Base-by-base conservation (phyloP, 2,797 vertebrate species). In the Triplophysa bombifrons region DNA sequence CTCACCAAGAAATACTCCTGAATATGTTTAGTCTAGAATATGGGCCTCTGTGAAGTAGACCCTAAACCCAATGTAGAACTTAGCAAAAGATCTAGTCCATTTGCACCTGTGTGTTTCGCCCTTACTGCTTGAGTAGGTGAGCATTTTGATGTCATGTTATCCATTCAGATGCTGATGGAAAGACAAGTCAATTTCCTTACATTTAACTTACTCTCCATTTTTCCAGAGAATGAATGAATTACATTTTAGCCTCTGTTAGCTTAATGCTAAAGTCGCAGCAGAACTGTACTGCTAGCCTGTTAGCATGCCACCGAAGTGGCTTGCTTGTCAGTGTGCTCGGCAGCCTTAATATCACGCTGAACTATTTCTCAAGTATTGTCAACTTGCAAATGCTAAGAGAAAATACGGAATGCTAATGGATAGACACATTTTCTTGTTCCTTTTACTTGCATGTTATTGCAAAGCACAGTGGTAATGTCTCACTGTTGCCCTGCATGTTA, bases 311-410 rank as follows among this genome's bases (percentile, higher is more conserved):
- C 89, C 89, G 93, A 93, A 94, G 93, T 96, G 91, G 90, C 95
- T 93, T 96, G 95, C 95, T 95, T 96, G 94, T 91, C 92, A 93
- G 93, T 95, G 90, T 95, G 93, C 93, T 96, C 94, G 91, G 90
- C 93, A 94, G 92, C 90, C 85, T 89, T 92, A 91, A 93, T 95
- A 96, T 90, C 94, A 94, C 93, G 95, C 94, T 95, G 93, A 94
- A 95, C 86, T 94, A 93, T 95, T 7, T 93, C 93, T 96, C 91
- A 94, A 97, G 92, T 96, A 98, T 98, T 98, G 96, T 98, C 98
- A 98, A 97, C 96, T 98, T 98, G 97, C 97, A 98, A 94, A 96
- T 96, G 95, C 95, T 94, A 94, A 93, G 88, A 92, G 86, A 91
- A 80, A 86, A 74, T 64, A 53, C 20, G 0, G 46, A 78, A 51